Percentiles rank a stretch among this genome's conserved stretches.
phyloP scores from a whole-genome alignment of 2,113 vertebrate species.

The Grammomys surdaster region DNA sequence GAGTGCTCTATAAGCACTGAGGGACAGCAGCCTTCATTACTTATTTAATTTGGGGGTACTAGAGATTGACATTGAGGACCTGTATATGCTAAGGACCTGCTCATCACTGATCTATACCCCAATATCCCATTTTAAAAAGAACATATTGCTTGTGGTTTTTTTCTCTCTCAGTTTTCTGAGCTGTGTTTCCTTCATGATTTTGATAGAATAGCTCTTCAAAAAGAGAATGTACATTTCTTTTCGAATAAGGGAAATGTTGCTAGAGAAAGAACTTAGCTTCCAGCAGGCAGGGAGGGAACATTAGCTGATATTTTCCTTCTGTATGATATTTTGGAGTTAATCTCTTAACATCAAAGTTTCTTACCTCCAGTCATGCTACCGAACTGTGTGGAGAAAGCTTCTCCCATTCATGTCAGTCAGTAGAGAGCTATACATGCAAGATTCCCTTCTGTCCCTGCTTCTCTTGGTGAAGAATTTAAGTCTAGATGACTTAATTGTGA shows the following conservation, averaged over 20 bases:
- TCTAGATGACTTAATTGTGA: neutral
- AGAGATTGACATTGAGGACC: neutral
- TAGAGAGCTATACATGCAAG: fast-evolving
- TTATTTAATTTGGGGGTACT: neutral
- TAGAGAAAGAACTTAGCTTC: neutral
- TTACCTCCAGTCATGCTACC: neutral
- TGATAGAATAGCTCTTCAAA: neutral
- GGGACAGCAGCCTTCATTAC: neutral
- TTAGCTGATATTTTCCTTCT: neutral
- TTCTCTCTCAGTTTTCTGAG: constrained; percentile 15
- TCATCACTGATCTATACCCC: neutral
- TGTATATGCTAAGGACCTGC: neutral
- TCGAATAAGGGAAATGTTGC: neutral
- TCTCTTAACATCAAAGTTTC: neutral
- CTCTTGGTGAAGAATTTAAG: neutral
- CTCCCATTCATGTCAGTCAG: fast-evolving
- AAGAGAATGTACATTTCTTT: neutral
- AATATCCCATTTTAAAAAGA: neutral
- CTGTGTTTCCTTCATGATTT: neutral
- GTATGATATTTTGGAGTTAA: neutral
- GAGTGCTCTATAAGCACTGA: neutral
- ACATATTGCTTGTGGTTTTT: neutral
- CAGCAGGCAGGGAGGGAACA: neutral
- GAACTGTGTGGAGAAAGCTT: fast-evolving
- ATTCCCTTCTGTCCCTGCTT: neutral